phyloP scores from a whole-genome alignment of 2,888 invertebrate genomes.

The Mallateleia sp. region DNA sequence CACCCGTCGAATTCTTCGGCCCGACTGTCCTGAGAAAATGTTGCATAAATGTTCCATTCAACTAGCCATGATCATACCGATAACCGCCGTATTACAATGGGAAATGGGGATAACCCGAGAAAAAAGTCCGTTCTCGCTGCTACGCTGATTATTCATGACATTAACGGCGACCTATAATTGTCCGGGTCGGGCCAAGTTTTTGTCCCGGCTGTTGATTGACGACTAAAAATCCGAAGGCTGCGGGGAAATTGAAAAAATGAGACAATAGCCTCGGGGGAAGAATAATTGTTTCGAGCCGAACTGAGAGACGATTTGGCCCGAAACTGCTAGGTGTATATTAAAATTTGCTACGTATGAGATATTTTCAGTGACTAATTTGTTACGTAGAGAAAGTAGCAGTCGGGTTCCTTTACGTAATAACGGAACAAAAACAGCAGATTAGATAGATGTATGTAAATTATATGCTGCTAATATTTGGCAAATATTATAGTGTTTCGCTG shows the following conservation, averaged over 20 bases:
- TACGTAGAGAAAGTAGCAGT: background rate
- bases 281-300: conserved; percentile 16
- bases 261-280: conserved; percentile 2
- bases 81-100: conserved; percentile 18
- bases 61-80: conserved; percentile 21
- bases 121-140: background rate
- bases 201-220: background rate
- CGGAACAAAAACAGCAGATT: too few relatives aligned
- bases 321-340: too few relatives aligned
- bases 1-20: conserved; percentile 33
- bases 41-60: conserved; percentile 44
- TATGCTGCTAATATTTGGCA: too few relatives aligned
- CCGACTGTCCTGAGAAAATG: conserved; percentile 35
- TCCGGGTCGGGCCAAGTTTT: background rate
- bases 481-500: too few relatives aligned
- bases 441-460: too few relatives aligned
- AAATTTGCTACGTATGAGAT: too few relatives aligned
- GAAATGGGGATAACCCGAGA: conserved; percentile 32
- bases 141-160: conserved; percentile 30
- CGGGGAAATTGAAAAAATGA: conserved; percentile 14
- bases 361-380: background rate
- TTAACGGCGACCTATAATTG: background rate
- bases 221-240: conserved; percentile 37
- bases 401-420: too few relatives aligned
- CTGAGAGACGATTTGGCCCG: too few relatives aligned